Evolutionary conservation across 2,888 invertebrate genomes (phyloP), one percentile per base, ranked within the genome.

Genomic region (Sinhomidia bicolor): DNA sequence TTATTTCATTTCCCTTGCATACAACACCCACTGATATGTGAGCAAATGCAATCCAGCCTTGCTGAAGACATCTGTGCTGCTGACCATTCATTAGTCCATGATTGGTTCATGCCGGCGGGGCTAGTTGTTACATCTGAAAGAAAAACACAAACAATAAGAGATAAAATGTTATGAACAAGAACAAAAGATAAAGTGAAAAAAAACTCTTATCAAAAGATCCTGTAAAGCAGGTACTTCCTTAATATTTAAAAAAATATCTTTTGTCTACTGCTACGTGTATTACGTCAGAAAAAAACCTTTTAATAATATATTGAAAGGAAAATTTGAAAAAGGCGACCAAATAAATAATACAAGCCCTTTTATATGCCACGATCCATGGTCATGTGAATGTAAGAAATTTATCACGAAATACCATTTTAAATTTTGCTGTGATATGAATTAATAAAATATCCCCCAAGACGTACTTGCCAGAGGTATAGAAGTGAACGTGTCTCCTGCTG

Each of bases 401-500:
- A 84, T 74, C 84, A 84, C 84, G 84, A 74, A 84, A 60, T 41
- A 10, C 9, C 32, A 36, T 71, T 71, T 44, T 44, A 60, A 74
- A 60, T 60, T 71, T 71, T 44, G 71, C 23, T 23, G 5, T 71
- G 41, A 41, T 71, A n/a, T 32, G 44, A 44, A n/a, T 5, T 71
- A 71, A 68, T 68, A 32, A 36, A 36, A 82, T 65, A 71, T 71
- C 71, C 41, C 44, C 44, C 71, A 71, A 71, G 71, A 44, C 23
- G 26, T 44, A 23, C 44, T 71, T 44, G 71, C 71, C 41, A 41
- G 71, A 71, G 71, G 68, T 44, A n/a, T n/a, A 36, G 7, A 57
- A 85, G 62, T 78, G 78, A 62, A 62, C 62, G 78, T 78, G 78
- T 76, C 76, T 76, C 84, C 74, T 60, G 84, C 84, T 84, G 85